A percentile compares a stretch with the other conserved stretches of the same genome.
Evolutionary conservation across 2,888 invertebrate genomes (phyloP).

Genomic region (Ellobium chinense): DNA sequence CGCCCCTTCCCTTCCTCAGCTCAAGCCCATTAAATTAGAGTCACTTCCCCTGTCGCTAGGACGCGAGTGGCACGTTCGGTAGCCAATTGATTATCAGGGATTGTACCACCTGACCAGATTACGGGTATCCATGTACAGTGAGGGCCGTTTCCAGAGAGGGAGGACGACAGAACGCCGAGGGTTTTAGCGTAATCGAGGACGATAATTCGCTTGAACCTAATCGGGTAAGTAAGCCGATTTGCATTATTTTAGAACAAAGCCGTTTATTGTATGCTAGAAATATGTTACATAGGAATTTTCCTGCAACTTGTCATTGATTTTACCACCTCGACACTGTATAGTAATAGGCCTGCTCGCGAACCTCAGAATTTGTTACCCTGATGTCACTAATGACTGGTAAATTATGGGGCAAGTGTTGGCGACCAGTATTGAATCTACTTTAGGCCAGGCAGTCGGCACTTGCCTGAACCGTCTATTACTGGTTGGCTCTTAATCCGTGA

Average conservation of each 20-base stretch:
- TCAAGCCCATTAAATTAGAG: slow-evolving; percentile 32
- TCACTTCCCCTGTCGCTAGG: slow-evolving; percentile 32
- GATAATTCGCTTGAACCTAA: not conserved
- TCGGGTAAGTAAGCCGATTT: slow-evolving; percentile 1
- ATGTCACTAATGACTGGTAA: no score
- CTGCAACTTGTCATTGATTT: no score
- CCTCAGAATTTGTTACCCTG: no score
- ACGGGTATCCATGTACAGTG: slow-evolving; percentile 9
- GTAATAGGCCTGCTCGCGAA: no score
- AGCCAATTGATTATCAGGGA: slow-evolving; percentile 10
- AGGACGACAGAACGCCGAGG: slow-evolving; percentile 10
- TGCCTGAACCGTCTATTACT: no score
- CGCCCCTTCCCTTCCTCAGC: slow-evolving; percentile 36
- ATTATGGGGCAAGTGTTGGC: no score
- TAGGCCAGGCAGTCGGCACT: no score
- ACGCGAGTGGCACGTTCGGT: not conserved
- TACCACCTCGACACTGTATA: no score
- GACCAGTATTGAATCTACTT: no score
- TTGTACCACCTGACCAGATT: slow-evolving; percentile 28
- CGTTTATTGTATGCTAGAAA: not conserved
- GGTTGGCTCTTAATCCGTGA: no score
- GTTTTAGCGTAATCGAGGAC: slow-evolving; percentile 20
- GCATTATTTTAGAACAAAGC: not conserved
- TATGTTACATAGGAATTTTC: not conserved
- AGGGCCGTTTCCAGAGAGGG: slow-evolving; percentile 18